Base-by-base conservation (phyloP, 1,140 invertebrate genomes). In the Trichomalopsis sarcophagae region DNA sequence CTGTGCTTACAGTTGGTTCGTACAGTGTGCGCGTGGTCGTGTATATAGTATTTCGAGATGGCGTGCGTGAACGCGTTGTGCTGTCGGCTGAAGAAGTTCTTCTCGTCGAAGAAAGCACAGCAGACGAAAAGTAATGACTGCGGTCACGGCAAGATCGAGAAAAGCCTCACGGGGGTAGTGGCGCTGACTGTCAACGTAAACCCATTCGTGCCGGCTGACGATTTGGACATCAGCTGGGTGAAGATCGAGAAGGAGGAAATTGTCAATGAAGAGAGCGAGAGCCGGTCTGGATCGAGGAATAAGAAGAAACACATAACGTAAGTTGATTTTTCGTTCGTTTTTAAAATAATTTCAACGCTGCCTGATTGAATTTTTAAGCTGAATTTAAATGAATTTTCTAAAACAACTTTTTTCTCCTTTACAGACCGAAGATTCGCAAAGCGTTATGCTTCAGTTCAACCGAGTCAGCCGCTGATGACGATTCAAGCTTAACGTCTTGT, bases 51-150 rank as follows among this genome's bases (percentile, higher is more conserved):
- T 66, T 17, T 66, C 23, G 23, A 4, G 1, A 84, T 84, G 82
- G 66, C 76, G 1, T 84, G 76, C 2, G 62, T 84, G 3, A 73
- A 21, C 17, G 40, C 76, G 1, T 17, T 84, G n/a, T 84, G 33
- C 33, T 73, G n/a, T 5, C 23, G 68, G 14, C 30, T 84, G 3
- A 84, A 84, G n/a, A 36, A 21, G n/a, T 33, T 84, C 27, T 84
- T 84, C 33, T 73, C 21, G 13, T 2, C 36, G 17, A 30, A 11
- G 14, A 66, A 44, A 9, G 1, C 55, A 5, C n/a, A 5, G 36
- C 36, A 21, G 55, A n/a, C 55, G 55, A 33, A 47, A 17, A 13
- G 50, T 10, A 33, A 27, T 4, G 23, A 14, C 40, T 27, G 7
- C 21, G 3, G 5, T 21, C 36, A 30, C 0, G 40, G 66, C 5